Evolutionary conservation across 1,140 invertebrate genomes (phyloP).

Genomic region (Apis florea): DNA sequence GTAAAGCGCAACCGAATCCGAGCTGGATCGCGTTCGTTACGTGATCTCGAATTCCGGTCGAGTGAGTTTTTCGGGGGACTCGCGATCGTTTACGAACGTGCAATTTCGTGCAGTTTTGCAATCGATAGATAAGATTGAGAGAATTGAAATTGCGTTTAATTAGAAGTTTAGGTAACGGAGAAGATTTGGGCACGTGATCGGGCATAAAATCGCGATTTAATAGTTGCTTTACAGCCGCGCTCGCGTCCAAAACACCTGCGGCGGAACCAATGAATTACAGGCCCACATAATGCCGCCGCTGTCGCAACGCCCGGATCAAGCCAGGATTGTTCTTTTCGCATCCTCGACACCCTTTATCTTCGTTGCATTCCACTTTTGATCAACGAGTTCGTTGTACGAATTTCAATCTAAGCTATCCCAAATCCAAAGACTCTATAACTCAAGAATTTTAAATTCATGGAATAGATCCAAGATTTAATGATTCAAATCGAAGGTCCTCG

Average conservation of each 20-base stretch:
- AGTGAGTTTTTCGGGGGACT: not conserved
- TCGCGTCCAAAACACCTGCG: conserved; percentile 59
- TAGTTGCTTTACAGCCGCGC: conserved; percentile 54
- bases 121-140: too few relatives aligned
- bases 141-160: conserved; percentile 18
- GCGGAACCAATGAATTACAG: conserved; percentile 66
- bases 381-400: too few relatives aligned
- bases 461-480: too few relatives aligned
- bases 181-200: conserved; percentile 52
- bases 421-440: too few relatives aligned
- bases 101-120: too few relatives aligned
- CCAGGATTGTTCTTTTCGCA: not conserved
- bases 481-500: too few relatives aligned
- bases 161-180: not conserved
- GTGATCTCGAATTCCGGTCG: too few relatives aligned
- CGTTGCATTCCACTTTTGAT: not conserved
- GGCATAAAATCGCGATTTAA: conserved; percentile 72
- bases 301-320: conserved; percentile 39
- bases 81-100: not conserved
- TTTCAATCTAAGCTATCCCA: too few relatives aligned
- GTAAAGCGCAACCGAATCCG: not conserved
- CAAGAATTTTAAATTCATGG: too few relatives aligned
- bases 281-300: conserved; percentile 24
- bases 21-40: too few relatives aligned
- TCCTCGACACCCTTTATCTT: not conserved